Conservation (phyloP, 2,113 vertebrate genomes). For the Fulmarus glacialis region DNA sequence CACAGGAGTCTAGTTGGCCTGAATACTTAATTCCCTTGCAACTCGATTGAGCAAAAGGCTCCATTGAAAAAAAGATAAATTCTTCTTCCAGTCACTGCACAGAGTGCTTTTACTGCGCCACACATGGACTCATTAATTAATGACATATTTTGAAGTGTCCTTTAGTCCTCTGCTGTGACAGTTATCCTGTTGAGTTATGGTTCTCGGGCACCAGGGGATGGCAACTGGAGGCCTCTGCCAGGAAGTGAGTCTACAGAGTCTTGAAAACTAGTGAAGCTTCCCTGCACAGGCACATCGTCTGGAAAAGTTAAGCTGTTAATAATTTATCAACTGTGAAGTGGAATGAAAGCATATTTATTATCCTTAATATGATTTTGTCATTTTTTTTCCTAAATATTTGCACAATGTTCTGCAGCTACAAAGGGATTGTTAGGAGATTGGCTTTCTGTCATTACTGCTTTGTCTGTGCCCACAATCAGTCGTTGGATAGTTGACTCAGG, state of each 20-base stretch:
- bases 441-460: not conserved
- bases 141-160: constrained; percentile 21
- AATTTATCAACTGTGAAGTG: constrained; percentile 30
- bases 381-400: not conserved
- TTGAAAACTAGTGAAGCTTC: constrained; percentile 2
- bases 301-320: constrained; percentile 34
- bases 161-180: not conserved
- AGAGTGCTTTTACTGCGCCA: not conserved
- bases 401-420: not conserved
- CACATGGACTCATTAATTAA: constrained; percentile 32
- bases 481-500: not conserved
- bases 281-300: not conserved
- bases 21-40: not conserved
- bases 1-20: not conserved
- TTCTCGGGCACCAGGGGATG: not conserved
- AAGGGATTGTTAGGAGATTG: not conserved
- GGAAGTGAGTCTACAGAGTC: not conserved
- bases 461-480: not conserved
- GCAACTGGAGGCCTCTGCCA: not conserved
- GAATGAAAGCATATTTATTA: constrained; percentile 37
- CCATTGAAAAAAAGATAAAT: not conserved
- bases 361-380: not conserved
- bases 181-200: constrained; percentile 4
- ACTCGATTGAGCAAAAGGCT: not conserved
- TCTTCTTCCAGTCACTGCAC: not conserved